Conservation (phyloP, 2,797 vertebrate genomes). For the Falco columbarius region DNA sequence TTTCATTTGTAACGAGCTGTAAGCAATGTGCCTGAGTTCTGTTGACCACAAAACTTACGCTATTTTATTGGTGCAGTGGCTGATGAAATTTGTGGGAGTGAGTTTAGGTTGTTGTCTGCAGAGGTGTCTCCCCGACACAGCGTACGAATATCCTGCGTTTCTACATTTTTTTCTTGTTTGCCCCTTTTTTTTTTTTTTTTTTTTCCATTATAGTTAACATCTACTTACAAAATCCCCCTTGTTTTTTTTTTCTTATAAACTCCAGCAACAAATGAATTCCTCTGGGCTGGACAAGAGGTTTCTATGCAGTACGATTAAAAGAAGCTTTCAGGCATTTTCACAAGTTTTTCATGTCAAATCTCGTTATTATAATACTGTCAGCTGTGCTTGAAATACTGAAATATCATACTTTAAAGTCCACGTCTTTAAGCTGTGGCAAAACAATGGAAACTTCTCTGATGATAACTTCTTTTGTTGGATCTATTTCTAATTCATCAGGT, state of each 20-base stretch:
- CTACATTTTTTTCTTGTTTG: background rate
- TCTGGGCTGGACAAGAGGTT: background rate
- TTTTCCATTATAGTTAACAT: background rate
- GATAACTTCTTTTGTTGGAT: background rate
- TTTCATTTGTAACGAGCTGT: background rate
- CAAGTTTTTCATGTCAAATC: background rate
- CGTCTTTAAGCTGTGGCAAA: background rate
- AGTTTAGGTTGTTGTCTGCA: background rate
- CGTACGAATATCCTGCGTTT: background rate
- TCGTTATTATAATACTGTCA: background rate
- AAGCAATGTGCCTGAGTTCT: background rate
- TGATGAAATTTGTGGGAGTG: background rate
- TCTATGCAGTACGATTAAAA: background rate
- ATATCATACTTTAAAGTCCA: background rate
- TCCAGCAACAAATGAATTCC: background rate
- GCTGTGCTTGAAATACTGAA: background rate
- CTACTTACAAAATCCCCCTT: background rate
- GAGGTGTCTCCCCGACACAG: too few species aligned
- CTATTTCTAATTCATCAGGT: background rate
- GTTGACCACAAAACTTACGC: background rate
- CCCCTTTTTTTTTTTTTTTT: background rate
- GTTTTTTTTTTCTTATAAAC: background rate
- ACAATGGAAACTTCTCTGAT: background rate
- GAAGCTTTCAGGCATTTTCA: background rate
- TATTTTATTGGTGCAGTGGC: background rate